Percentiles rank a stretch among this genome's conserved stretches.
phyloP scores from a whole-genome alignment of 2,888 invertebrate genomes.

The Zhuqinia jingwanae region DNA sequence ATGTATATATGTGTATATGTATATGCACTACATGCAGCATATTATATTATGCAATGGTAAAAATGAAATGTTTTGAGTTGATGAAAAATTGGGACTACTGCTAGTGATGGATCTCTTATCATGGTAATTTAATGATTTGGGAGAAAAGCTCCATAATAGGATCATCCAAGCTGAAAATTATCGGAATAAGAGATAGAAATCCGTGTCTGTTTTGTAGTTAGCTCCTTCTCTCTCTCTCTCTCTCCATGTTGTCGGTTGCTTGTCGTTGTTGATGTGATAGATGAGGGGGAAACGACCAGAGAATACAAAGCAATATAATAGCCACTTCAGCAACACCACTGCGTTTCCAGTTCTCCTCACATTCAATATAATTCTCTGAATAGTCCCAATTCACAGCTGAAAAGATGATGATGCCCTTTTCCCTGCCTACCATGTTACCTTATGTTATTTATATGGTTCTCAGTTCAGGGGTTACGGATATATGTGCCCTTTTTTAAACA shows the following conservation, averaged over 20 bases:
- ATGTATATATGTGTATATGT: too few relatives aligned
- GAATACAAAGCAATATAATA: constrained; percentile 50
- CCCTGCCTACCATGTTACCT: constrained; percentile 35
- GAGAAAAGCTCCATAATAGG: constrained; percentile 75
- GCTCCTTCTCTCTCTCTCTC: too few relatives aligned
- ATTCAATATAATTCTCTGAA: not conserved
- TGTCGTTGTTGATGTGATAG: constrained; percentile 36
- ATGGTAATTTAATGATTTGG: constrained; percentile 72
- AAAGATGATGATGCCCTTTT: constrained; percentile 56
- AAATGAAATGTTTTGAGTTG: not conserved
- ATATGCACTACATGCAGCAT: too few relatives aligned
- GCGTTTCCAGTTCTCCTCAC: constrained; percentile 6
- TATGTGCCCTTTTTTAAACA: not conserved
- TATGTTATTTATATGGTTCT: not conserved
- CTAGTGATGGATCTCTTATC: constrained; percentile 65
- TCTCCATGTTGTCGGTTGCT: constrained; percentile 55
- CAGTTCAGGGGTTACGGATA: not conserved
- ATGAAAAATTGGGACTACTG: constrained; percentile 16
- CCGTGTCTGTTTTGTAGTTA: constrained; percentile 41
- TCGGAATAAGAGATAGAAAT: constrained; percentile 66
- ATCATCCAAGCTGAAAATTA: constrained; percentile 78
- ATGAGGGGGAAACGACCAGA: constrained; percentile 20
- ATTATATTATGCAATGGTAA: not conserved
- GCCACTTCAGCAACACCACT: constrained; percentile 51
- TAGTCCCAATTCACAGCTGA: constrained; percentile 11